Base-by-base conservation (phyloP, 2,113 vertebrate species). In the Vimba vimba region DNA sequence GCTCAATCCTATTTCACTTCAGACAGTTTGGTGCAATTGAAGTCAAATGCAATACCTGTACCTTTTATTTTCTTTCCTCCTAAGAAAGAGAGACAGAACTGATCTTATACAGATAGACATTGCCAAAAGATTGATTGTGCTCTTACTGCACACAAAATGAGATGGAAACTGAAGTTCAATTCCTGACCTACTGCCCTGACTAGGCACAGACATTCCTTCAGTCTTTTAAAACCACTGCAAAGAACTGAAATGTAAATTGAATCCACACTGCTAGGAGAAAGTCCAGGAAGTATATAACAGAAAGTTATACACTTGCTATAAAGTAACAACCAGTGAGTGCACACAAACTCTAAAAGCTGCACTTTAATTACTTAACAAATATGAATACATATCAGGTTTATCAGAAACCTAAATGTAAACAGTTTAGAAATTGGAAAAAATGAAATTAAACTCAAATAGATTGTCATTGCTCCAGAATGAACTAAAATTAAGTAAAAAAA, bases 91-190 rank as follows among this genome's bases (percentile, higher is more conserved):
- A 74, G 23, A 15, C 39, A 25, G 39, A 74, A 74, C 6, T 50
- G 71, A 75, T 75, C n/a, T 75, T 43, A 43, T 10, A 43, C 69
- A 73, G 69, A 73, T 0, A 43, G 68, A 66, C 68, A 74, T 47
- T n/a, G 23, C 43, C 71, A 47, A 15, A 27, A 75, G 12, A 45
- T 11, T 47, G 71, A 47, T 3, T 74, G 39, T 45, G 23, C 23
- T 74, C 21, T 8, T 47, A 25, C 5, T 25, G 43, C 43, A 75
- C 71, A 75, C 23, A 45, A 75, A 75, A 75, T 75, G 71, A 50
- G 71, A 45, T 75, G n/a, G 71, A 75, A 75, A 75, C n/a, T 75
- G 71, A 47, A 75, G 68, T 71, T 2, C 71, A 75, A 75, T 50
- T 75, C 23, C 5, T 25, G 71, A 47, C 71, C 71, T 50, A 47